Base-by-base conservation (phyloP, 2,797 vertebrate species). In the Enteromius afrohamiltoni region DNA sequence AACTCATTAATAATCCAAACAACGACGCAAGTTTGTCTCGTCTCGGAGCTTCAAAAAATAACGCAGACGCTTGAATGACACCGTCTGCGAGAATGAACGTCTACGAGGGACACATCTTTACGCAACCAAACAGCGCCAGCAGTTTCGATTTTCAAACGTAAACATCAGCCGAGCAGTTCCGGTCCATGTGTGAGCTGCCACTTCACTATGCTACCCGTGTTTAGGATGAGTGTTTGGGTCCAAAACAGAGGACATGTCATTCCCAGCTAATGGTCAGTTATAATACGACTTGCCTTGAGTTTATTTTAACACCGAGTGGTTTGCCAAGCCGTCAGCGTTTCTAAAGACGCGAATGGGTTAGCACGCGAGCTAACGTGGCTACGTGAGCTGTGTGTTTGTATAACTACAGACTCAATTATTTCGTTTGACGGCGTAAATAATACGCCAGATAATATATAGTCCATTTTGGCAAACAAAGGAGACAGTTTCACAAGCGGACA, bases 141-240 rank as follows among this genome's bases (percentile, higher is more conserved):
- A 10, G 60, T 26, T 77, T 83, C 73, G 19, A 29, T 64, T 93
- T 94, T 92, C 88, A 93, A 94, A 87, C n/a, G 55, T 81, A 93
- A 94, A 95, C 94, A 93, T 94, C 94, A 94, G 93, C 88, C 37
- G 67, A 0, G 16, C 37, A 14, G 2, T 17, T 31, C 2, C 60
- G 16, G 21, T 62, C 47, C 85, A 87, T 88, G 76, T 78, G 58
- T 68, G 29, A 45, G 78, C 62, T 26, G 60, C 14, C 21, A 21
- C 45, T 42, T 5, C 31, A 29, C 51, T 19, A 75, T 80, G 78
- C 77, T 55, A 76, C 37, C 49, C 31, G 1, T 49, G 34, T 69
- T 45, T 68, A 5, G 2, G 9, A 37, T 29, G 31, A 67, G 13
- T 31, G 13, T 55, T 19, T 62, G 5, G 19, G 6, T n/a, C n/a